phyloP scores from a whole-genome alignment of 2,888 invertebrate genomes.

The Octodonta nipae region DNA sequence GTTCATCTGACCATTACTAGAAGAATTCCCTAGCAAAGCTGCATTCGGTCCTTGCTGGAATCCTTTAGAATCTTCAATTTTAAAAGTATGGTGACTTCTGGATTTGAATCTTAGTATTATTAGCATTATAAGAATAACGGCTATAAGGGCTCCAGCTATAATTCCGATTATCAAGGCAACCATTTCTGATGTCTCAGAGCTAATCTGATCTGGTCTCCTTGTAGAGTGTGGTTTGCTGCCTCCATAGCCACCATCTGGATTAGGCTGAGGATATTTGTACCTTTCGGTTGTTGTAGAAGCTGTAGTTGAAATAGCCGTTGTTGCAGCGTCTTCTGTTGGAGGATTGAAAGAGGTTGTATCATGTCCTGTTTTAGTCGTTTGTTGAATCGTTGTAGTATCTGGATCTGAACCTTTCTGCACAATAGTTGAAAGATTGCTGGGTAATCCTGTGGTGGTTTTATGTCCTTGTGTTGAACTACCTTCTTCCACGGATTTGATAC shows the following conservation, averaged over 20 bases:
- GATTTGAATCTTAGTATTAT: slow-evolving; percentile 79
- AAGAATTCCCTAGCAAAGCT: slow-evolving; percentile 55
- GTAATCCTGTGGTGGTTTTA: slow-evolving; percentile 5
- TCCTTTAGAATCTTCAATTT: slow-evolving; percentile 75
- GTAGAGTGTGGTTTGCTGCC: slow-evolving; percentile 18
- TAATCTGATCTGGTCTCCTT: slow-evolving; percentile 39
- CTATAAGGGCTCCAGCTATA: slow-evolving; percentile 80
- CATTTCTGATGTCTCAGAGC: slow-evolving; percentile 57
- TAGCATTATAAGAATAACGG: slow-evolving; percentile 78
- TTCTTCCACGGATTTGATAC: slow-evolving; percentile 28
- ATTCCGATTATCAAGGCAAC: slow-evolving; percentile 74
- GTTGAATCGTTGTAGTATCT: slow-evolving; percentile 9
- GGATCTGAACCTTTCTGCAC: slow-evolving; percentile 4
- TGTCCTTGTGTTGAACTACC: no score
- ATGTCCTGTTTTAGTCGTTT: slow-evolving; percentile 11
- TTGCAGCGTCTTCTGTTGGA: slow-evolving; percentile 11
- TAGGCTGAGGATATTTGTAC: background rate
- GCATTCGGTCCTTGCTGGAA: slow-evolving; percentile 64
- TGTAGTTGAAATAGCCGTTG: slow-evolving; percentile 5
- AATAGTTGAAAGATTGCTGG: slow-evolving; percentile 4
- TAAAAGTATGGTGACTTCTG: slow-evolving; percentile 80
- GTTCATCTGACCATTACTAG: slow-evolving; percentile 38
- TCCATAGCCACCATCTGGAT: background rate
- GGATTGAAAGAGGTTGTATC: slow-evolving; percentile 9
- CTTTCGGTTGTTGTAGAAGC: slow-evolving; percentile 4